Evolutionary conservation across 2,113 vertebrate genomes (phyloP), one percentile per base, ranked within the genome.

Genomic region (Symphodus melops): DNA sequence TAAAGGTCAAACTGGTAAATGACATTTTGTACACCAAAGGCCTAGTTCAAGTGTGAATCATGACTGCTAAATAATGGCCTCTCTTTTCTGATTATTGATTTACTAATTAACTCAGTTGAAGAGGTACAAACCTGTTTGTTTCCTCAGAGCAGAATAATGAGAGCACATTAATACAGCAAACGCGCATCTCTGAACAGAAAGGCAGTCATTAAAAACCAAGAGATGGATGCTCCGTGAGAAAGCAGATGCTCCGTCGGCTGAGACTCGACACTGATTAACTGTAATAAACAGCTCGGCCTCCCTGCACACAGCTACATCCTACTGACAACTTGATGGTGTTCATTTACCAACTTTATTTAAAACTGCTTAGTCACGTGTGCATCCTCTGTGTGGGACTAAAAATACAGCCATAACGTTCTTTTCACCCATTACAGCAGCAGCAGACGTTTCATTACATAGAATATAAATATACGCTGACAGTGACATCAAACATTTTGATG

Each of bases 221-320:
- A 81, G 95, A 96, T 66, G 90, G 83, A 28, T 87, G 89, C 49
- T 44, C 73, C 58, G 94, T 94, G 48, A 91, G 92, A 44, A 94
- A 94, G 0, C 91, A 96, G 87, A 94, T 94, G 17, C 92, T 89
- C 90, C 94, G 93, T 86, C 93, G 95, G 95, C 95, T 96, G 88
- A 73, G 62, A 72, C 63, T 61, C 49, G 81, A 42, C 71, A 16
- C 74, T 65, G 61, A 87, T 88, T 60, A 53, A 56, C 83, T 72
- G 68, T 70, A 68, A 70, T 9, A 54, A 54, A 25, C 56, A 56
- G 44, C 68, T 17, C 20, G 52, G 73, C 70, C 73, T 70, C 63
- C 55, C 46, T 16, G 41, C 23, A n/a, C 36, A 56, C 60, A 53
- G 53, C 75, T 8, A 53, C 44, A n/a, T 66, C 62, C 68, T 71